Evolutionary conservation across 1,140 invertebrate genomes (phyloP).

Genomic region (Heliconius hewitsoni): DNA sequence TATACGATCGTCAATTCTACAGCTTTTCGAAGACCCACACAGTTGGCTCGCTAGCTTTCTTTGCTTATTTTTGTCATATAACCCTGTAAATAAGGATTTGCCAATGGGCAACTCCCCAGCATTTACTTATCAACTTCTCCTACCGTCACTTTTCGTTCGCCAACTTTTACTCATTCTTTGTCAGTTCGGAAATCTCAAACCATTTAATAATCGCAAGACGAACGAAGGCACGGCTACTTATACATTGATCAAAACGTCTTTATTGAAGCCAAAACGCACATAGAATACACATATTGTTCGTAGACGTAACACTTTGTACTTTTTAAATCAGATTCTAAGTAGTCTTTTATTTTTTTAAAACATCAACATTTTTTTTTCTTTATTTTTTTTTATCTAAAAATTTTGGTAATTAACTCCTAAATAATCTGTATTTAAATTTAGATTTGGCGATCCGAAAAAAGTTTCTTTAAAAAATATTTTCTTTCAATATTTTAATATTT

Average conservation of each 20-base stretch:
- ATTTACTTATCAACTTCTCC: constrained; percentile 3
- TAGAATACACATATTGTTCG: constrained; percentile 73
- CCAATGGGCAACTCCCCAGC: constrained; percentile 9
- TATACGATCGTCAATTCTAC: constrained; percentile 69
- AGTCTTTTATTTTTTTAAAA: constrained; percentile 75
- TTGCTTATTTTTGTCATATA: constrained; percentile 13
- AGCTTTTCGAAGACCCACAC: constrained; percentile 66
- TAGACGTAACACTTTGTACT: constrained; percentile 76
- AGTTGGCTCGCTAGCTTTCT: constrained; percentile 33
- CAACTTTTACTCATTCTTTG: constrained; percentile 48
- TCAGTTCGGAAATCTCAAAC: constrained; percentile 57
- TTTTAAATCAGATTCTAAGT: constrained; percentile 77
- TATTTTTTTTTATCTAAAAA: constrained; percentile 64
- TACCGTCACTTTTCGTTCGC: constrained; percentile 41
- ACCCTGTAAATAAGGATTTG: constrained; percentile 20
- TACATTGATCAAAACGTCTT: constrained; percentile 65
- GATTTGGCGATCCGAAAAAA: constrained; percentile 80
- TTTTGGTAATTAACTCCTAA: constrained; percentile 75
- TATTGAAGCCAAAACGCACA: constrained; percentile 76
- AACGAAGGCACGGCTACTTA: constrained; percentile 79
- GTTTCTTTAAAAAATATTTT: constrained; percentile 79
- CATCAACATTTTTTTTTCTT: constrained; percentile 70
- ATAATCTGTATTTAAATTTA: constrained; percentile 79
- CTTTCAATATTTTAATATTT: constrained; percentile 70
- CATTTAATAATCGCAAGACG: constrained; percentile 62